Evolutionary conservation across 2,113 vertebrate species (phyloP).

Genomic region (Coturnix japonica): DNA sequence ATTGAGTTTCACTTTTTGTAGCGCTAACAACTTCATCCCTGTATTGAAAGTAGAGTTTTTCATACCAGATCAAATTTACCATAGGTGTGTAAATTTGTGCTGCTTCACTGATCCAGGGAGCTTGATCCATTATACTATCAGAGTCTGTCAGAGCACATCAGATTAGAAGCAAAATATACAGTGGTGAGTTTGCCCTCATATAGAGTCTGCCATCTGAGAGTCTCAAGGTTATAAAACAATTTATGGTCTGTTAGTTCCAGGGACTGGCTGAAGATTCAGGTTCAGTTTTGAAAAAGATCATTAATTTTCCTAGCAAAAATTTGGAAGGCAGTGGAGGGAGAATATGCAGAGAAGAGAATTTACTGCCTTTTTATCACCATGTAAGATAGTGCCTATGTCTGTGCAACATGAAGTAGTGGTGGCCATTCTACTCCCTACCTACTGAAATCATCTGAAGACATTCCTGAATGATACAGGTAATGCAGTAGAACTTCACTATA

Average conservation of each 20-base stretch:
- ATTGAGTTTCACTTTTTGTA: neutral
- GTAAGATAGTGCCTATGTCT: neutral
- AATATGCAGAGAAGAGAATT: neutral
- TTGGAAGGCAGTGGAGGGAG: neutral
- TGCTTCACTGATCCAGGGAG: neutral
- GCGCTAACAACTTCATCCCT: neutral
- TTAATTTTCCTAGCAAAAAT: neutral
- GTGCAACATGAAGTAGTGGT: neutral
- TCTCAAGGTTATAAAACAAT: slow-evolving; percentile 11
- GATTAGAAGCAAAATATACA: neutral
- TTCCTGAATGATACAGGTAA: neutral
- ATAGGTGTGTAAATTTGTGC: neutral
- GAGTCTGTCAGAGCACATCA: neutral
- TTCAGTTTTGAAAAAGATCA: neutral
- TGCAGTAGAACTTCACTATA: neutral
- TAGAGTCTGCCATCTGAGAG: neutral
- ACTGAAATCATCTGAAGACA: neutral
- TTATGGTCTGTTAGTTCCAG: neutral
- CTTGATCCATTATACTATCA: neutral
- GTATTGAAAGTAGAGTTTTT: neutral
- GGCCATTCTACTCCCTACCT: accelerated
- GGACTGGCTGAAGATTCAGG: neutral
- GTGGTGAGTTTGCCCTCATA: neutral
- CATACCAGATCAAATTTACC: neutral
- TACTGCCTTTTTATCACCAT: neutral